Base-by-base conservation (phyloP, 2,113 vertebrate species). In the Nyctereutes procyonoides region DNA sequence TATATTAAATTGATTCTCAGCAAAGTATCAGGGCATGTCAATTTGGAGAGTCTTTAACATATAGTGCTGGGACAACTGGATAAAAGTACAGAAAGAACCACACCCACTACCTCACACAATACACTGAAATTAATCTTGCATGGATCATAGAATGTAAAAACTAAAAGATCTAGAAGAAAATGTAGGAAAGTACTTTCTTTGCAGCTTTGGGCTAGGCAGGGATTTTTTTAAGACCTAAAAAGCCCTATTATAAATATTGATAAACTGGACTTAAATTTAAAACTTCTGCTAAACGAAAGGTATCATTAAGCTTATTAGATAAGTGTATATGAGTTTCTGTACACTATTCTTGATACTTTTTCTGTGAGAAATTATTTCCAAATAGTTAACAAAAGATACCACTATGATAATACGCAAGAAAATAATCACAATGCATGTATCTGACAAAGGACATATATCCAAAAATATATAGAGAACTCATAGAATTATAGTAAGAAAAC, bases 311-410 rank as follows among this genome's bases (percentile, higher is more conserved):
- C 28, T 28, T 81, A 86, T 51, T 83, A 26, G 28, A 56, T 56
- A 94, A 96, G 14, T 13, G 8, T 82, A 69, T 80, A 58, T 48
- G 51, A 67, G 56, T 71, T 93, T 81, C 80, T 92, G 19, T 96
- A 51, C 85, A 74, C 26, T 81, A 26, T 69, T 56, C 56, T 73
- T 86, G 26, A 69, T 81, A 67, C 43, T 86, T 90, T 90, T 92
- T 74, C 63, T 79, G 22, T 79, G 90, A 30, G 28, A 95, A 69
- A 43, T 82, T 83, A 87, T 89, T 95, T 94, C n/a, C 12, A 94
- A 60, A 93, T 95, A 79, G 12, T 86, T 95, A 43, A 43, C 24
- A 86, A 87, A 80, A 81, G 10, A 83, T 81, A 71, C 24, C 30
- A 43, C 83, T 83, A 71, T 9, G 16, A 84, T 62, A 87, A 88